phyloP scores from a whole-genome alignment of 2,113 vertebrate genomes.

The Martes martes region DNA sequence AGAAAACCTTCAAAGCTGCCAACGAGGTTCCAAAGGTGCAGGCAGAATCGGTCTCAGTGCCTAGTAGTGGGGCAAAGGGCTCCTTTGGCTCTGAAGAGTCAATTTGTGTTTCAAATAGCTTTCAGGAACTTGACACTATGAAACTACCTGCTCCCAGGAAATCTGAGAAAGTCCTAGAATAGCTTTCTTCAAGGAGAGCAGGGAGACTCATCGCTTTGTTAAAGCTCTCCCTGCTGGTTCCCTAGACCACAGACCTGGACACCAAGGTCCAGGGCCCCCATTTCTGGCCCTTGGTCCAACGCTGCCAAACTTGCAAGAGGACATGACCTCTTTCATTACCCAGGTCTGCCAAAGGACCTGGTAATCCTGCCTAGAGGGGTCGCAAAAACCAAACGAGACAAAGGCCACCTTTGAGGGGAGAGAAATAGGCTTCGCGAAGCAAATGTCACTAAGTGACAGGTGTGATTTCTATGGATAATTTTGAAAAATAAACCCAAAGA shows the following conservation, averaged over 20 bases:
- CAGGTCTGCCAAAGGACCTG: neutral
- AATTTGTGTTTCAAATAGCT: constrained; percentile 71
- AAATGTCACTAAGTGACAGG: neutral
- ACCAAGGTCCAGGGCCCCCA: neutral
- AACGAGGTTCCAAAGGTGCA: constrained; percentile 40
- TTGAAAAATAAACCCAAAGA: neutral
- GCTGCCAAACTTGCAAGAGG: neutral
- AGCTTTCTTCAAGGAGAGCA: constrained; percentile 62
- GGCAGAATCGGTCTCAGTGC: neutral
- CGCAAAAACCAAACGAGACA: neutral
- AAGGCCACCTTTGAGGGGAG: neutral
- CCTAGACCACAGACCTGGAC: neutral
- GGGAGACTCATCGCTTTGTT: constrained; percentile 30
- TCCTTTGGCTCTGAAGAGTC: constrained; percentile 52
- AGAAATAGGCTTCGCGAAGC: neutral
- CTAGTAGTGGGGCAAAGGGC: constrained; percentile 34
- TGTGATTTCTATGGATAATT: neutral
- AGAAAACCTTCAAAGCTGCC: constrained; percentile 31
- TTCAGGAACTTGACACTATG: constrained; percentile 66
- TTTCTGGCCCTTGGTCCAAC: rapidly evolving
- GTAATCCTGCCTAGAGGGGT: neutral
- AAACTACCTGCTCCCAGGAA: constrained; percentile 51
- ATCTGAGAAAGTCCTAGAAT: constrained; percentile 69
- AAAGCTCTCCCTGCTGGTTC: neutral
- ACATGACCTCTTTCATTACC: neutral